phyloP scores from a whole-genome alignment of 2,113 vertebrate genomes.

The Camelus bactrianus region DNA sequence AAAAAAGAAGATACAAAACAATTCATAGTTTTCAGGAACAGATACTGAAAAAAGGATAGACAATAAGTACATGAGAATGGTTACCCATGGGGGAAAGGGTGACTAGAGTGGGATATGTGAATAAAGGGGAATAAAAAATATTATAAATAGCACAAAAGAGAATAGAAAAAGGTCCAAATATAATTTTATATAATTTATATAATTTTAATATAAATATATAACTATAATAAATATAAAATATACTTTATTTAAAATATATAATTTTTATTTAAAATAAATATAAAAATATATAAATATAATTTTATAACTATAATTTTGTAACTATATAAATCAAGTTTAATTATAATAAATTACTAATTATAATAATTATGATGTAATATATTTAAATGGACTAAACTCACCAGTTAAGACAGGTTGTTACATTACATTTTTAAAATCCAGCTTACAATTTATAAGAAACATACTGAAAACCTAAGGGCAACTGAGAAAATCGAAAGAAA shows the following conservation, averaged over 20 bases:
- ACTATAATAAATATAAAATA: too few relatives aligned
- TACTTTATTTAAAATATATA: too few relatives aligned
- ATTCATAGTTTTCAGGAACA: background rate
- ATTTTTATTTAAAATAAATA: too few relatives aligned
- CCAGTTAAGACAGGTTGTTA: background rate
- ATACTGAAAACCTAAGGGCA: background rate
- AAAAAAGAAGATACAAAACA: background rate
- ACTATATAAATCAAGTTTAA: background rate
- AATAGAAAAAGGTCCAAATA: background rate
- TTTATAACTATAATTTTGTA: too few relatives aligned
- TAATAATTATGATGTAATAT: background rate
- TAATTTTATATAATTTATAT: too few relatives aligned
- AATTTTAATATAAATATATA: too few relatives aligned
- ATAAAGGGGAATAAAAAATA: background rate
- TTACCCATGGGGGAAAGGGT: background rate
- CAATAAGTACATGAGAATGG: background rate
- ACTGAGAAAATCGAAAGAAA: background rate
- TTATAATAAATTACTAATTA: background rate
- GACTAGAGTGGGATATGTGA: background rate
- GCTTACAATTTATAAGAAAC: background rate
- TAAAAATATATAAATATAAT: too few relatives aligned
- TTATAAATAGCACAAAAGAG: background rate
- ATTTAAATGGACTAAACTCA: background rate
- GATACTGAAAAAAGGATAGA: background rate
- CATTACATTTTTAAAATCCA: background rate